These are phyloP conservation scores for Cotesia congregata DNA, from an alignment of 2,888 invertebrate genomes.

Conservation along the genomic window DNA sequence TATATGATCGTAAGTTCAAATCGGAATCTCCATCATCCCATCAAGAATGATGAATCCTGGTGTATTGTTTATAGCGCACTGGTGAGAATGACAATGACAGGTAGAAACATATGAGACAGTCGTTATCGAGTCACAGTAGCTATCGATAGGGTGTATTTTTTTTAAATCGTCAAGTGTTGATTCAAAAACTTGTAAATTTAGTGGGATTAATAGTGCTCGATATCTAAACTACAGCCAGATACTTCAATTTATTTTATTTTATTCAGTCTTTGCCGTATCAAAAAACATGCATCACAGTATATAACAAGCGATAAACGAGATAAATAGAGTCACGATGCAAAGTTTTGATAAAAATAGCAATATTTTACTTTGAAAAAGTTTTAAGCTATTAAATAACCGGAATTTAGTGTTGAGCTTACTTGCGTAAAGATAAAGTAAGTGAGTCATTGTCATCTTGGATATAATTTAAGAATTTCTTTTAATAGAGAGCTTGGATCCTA, in stretches of 20 bases:
- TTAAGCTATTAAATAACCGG: slow-evolving; percentile 33
- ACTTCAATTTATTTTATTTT: background rate
- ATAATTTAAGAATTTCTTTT: slow-evolving; percentile 41
- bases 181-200: slow-evolving; percentile 1
- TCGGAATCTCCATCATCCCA: background rate
- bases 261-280: background rate
- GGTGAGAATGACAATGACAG: too few species aligned
- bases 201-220: background rate
- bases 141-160: background rate
- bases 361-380: slow-evolving; percentile 37
- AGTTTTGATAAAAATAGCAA: background rate
- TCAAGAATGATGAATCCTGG: background rate
- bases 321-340: background rate
- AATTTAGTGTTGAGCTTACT: slow-evolving; percentile 30
- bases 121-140: slow-evolving; percentile 5
- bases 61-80: background rate
- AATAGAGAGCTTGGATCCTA: slow-evolving; percentile 50
- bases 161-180: slow-evolving; percentile 3
- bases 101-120: background rate
- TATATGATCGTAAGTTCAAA: background rate
- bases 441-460: slow-evolving; percentile 28
- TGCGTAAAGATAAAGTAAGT: background rate
- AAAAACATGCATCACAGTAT: background rate
- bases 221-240: background rate
- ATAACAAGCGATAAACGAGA: background rate